These are phyloP conservation scores for Perizoma flavofasciatum DNA, from an alignment of 2,888 invertebrate species.

Conservation along the genomic window DNA sequence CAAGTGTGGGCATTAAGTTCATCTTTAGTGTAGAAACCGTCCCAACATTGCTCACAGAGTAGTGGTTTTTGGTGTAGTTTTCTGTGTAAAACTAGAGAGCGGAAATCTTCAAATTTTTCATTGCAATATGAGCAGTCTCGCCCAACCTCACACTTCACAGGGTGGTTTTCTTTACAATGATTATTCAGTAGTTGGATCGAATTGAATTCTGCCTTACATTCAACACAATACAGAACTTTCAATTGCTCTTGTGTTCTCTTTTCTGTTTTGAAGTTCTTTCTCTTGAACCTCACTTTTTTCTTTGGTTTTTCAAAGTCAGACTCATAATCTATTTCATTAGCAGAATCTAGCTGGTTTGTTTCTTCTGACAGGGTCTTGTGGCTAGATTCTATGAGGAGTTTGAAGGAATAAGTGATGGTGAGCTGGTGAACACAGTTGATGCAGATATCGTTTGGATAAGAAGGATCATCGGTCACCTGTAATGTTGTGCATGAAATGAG, in stretches of 20 bases:
- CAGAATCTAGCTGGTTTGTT: conserved; percentile 45
- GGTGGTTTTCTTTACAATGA: conserved; percentile 68
- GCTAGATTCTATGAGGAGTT: conserved; percentile 69
- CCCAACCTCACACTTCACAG: conserved; percentile 60
- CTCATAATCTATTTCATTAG: conserved; percentile 57
- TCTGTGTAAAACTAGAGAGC: conserved; percentile 69
- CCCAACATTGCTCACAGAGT: conserved; percentile 77
- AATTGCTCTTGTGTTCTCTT: conserved; percentile 43
- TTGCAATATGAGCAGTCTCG: conserved; percentile 76
- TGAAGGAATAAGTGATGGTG: conserved; percentile 76
- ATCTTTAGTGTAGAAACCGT: conserved; percentile 62
- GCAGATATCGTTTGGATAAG: conserved; percentile 67
- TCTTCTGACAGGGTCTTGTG: conserved; percentile 57
- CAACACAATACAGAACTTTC: conserved; percentile 65
- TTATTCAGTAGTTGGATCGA: conserved; percentile 57
- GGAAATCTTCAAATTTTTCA: conserved; percentile 76
- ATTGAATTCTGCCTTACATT: conserved; percentile 69
- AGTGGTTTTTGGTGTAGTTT: conserved; percentile 73
- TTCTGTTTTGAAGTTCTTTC: conserved; percentile 43
- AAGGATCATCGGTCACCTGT: conserved; percentile 52
- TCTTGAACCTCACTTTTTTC: conserved; percentile 42
- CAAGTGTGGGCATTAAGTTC: conserved; percentile 64
- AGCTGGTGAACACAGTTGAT: conserved; percentile 75
- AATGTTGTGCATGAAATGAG: conserved; percentile 16
- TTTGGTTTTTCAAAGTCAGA: conserved; percentile 53